Evolutionary conservation across 2,797 vertebrate genomes (phyloP).

Genomic region (Rachycentron canadum): DNA sequence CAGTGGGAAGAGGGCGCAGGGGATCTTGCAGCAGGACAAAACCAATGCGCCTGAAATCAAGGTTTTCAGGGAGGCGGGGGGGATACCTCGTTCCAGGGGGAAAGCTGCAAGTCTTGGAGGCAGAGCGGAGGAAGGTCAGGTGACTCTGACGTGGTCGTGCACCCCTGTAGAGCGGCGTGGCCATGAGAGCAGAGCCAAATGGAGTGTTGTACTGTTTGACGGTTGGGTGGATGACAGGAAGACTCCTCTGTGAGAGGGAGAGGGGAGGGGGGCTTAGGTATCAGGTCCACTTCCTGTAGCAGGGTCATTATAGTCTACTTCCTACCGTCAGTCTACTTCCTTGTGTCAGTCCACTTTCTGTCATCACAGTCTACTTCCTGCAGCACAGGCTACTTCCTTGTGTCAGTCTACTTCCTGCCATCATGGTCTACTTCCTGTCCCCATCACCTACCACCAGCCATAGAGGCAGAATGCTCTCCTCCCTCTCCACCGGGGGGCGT

Average conservation of each 20-base stretch:
- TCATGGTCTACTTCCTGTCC: no score
- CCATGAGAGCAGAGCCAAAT: background rate
- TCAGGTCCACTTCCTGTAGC: no score
- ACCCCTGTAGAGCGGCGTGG: constrained; percentile 14
- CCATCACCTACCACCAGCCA: constrained; percentile 89
- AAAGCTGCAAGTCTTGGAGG: constrained; percentile 55
- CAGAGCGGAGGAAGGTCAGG: constrained; percentile 36
- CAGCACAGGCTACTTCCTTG: no score
- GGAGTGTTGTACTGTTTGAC: constrained; percentile 57
- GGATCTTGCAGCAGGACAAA: constrained; percentile 54
- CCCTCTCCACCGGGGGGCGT: constrained; percentile 88
- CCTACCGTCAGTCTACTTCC: no score
- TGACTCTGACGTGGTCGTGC: constrained; percentile 48
- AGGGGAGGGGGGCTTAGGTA: background rate
- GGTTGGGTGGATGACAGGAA: constrained; percentile 73
- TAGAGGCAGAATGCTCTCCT: constrained; percentile 87
- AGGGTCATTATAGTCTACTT: no score
- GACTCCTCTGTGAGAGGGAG: constrained; percentile 75
- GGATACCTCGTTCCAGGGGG: constrained; percentile 75
- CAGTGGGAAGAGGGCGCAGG: background rate
- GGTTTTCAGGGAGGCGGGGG: constrained; percentile 68
- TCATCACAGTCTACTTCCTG: no score
- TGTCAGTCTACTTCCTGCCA: no score
- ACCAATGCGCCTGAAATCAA: constrained; percentile 71
- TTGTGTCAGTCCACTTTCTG: no score